phyloP scores from a whole-genome alignment of 2,113 vertebrate species.

The Oophaga pumilio region DNA sequence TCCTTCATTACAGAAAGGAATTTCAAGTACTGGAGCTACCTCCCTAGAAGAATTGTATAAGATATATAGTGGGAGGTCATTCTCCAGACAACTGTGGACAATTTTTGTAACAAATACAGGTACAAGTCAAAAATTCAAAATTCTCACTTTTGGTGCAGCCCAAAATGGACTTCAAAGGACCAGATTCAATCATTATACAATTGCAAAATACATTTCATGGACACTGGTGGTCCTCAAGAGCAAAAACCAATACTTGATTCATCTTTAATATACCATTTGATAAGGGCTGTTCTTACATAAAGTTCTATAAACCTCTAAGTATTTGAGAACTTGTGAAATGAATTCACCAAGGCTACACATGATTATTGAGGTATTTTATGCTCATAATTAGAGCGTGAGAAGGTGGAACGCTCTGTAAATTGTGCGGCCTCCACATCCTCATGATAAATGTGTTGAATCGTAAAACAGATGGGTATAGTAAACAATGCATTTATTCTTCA shows the following conservation, averaged over 20 bases:
- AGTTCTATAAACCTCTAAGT: neutral
- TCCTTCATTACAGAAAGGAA: neutral
- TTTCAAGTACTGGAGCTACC: neutral
- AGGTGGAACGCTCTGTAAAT: neutral
- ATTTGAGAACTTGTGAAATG: neutral
- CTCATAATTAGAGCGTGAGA: neutral
- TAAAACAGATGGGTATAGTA: conserved; percentile 50
- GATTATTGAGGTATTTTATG: neutral
- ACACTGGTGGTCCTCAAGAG: neutral
- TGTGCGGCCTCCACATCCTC: conserved; percentile 19
- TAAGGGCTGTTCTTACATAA: neutral
- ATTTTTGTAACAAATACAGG: no score
- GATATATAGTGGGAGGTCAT: neutral
- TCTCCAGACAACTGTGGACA: no score
- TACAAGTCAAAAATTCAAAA: neutral
- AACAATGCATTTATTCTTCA: conserved; percentile 58
- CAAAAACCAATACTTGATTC: neutral
- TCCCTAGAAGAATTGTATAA: neutral
- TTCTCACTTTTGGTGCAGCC: neutral
- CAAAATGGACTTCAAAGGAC: neutral
- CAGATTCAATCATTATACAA: neutral
- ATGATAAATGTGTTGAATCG: conserved; percentile 41
- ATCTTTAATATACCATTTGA: neutral
- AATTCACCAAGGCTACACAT: neutral
- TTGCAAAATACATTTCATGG: neutral